These are phyloP conservation scores for Eilema caniola DNA, from an alignment of 2,888 invertebrate genomes.

Conservation along the genomic window DNA sequence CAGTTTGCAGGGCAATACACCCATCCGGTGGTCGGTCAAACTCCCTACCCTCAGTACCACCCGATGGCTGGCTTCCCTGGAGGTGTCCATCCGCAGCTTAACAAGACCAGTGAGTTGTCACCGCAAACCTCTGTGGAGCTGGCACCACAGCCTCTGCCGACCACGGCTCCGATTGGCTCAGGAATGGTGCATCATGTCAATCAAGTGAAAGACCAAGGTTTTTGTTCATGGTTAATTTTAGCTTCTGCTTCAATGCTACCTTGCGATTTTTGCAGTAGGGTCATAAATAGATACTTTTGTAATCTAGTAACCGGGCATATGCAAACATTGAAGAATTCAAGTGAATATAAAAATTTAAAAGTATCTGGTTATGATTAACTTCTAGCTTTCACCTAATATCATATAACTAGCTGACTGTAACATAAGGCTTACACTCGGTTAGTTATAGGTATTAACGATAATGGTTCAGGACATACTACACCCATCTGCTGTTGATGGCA, in stretches of 20 bases:
- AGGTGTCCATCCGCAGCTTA: conserved; percentile 78
- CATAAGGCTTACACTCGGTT: background rate
- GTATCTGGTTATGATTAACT: conserved; percentile 43
- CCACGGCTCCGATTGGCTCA: conserved; percentile 79
- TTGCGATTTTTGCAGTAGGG: conserved; percentile 77
- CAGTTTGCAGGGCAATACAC: conserved; percentile 89
- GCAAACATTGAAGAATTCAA: background rate
- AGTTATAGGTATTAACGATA: background rate
- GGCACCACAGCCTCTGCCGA: conserved; percentile 69
- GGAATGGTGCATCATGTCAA: conserved; percentile 79
- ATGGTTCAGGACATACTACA: background rate
- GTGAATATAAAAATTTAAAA: conserved; percentile 22
- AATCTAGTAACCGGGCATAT: background rate
- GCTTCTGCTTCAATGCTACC: conserved; percentile 76
- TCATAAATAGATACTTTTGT: conserved; percentile 56
- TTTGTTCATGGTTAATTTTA: conserved; percentile 66
- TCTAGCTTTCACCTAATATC: conserved; percentile 24
- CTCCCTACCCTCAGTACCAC: conserved; percentile 81
- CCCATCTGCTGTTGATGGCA: background rate
- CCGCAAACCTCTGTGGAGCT: conserved; percentile 80
- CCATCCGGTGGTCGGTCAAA: conserved; percentile 90
- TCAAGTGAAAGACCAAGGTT: conserved; percentile 88
- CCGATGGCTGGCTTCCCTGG: conserved; percentile 85
- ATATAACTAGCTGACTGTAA: background rate
- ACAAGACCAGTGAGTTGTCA: conserved; percentile 87